Base-by-base conservation (phyloP, 2,797 vertebrate genomes). In the Champsocephalus gunnari region DNA sequence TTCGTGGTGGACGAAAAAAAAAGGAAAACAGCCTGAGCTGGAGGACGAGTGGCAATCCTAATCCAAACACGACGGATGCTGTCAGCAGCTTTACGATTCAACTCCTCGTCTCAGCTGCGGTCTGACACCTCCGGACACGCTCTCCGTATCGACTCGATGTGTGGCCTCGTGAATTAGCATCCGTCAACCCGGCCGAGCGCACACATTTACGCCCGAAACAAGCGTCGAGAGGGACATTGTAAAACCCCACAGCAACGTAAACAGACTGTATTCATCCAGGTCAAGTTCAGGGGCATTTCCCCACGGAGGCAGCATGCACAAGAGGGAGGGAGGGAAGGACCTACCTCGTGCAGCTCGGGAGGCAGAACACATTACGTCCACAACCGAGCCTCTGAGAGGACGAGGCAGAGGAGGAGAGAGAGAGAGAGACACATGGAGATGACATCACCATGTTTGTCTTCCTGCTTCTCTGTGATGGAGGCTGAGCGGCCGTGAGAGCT, bases 371-470 rank as follows among this genome's bases (percentile, higher is more conserved):
- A 82, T 87, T 48, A 76, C 77, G 19, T 78, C 82, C 80, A 85
- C 80, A 83, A 80, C 72, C 89, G 80, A 76, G 88, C 45, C 82
- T 79, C 78, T 5, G 65, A 75, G 69, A 80, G 14, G 28, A 54
- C 6, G 64, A 59, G 21, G 55, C 45, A 6, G 73, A 38, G 49
- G 60, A 24, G 62, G 73, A 17, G 41, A 24, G 59, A 45, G 43
- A 14, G 60, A 3, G 61, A 69, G 81, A 81, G 78, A 84, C 73
- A 88, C 55, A 71, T 60, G 16, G 75, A 82, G 80, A 87, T 93
- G 92, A 92, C 91, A 92, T 93, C 91, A 91, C 90, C 79, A 80
- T 77, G 77, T 87, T 82, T 80, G 47, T 73, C 71, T 76, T 76
- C 81, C 60, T 75, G 83, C 84, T 80, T 71, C 80, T 79, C 47